Conservation (phyloP, 2,888 invertebrate genomes). For the Erebia ligea region DNA sequence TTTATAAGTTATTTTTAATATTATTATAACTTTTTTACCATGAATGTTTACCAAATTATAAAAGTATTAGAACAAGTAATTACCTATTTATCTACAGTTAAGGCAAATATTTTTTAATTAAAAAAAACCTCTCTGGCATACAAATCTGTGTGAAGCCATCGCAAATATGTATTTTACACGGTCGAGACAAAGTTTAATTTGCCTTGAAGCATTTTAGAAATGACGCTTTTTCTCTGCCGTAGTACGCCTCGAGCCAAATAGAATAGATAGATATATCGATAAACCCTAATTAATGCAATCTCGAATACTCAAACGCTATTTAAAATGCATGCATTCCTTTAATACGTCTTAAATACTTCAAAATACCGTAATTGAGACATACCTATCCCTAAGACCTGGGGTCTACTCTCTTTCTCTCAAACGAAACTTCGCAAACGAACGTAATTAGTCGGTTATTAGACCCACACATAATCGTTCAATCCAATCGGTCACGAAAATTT, state of each 20-base stretch:
- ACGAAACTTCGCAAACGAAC: too few relatives aligned
- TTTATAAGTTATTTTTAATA: neutral
- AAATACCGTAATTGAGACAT: too few relatives aligned
- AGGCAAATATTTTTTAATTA: neutral
- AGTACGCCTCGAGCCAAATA: neutral
- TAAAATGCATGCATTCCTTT: neutral
- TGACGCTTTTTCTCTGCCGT: too few relatives aligned
- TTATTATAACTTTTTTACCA: neutral
- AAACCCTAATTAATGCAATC: neutral
- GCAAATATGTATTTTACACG: too few relatives aligned
- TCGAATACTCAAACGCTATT: neutral
- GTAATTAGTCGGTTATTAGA: too few relatives aligned
- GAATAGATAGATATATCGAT: neutral
- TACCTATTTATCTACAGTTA: neutral
- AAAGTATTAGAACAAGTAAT: conserved; percentile 2
- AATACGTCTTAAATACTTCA: neutral
- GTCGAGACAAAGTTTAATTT: neutral
- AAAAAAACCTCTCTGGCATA: too few relatives aligned
- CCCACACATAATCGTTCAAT: too few relatives aligned
- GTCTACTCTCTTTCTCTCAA: too few relatives aligned
- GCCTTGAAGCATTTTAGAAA: neutral
- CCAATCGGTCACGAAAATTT: too few relatives aligned
- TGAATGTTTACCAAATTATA: conserved; percentile 2
- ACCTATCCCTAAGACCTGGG: too few relatives aligned
- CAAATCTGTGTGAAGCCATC: too few relatives aligned